These are phyloP conservation scores for Leptosomus discolor DNA, from an alignment of 2,113 vertebrate genomes.

Conservation along the genomic window DNA sequence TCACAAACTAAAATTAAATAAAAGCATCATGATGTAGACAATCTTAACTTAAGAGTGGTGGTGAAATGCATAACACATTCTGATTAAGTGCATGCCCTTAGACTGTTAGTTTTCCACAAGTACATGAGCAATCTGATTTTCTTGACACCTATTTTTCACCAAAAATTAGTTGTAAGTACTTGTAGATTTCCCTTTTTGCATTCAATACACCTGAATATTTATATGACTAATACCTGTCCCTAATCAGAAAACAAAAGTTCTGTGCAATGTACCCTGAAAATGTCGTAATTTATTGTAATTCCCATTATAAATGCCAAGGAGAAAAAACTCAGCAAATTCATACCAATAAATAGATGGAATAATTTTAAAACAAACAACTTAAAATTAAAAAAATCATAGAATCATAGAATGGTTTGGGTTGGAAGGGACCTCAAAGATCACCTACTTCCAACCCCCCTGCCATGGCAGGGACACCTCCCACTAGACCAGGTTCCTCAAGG, in stretches of 20 bases:
- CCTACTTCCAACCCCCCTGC: too few relatives aligned
- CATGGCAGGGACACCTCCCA: too few relatives aligned
- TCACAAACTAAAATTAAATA: background rate
- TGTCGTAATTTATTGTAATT: background rate
- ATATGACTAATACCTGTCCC: background rate
- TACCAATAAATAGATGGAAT: background rate
- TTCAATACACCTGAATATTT: background rate
- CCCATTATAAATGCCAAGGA: background rate
- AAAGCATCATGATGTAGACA: background rate
- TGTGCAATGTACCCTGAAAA: background rate
- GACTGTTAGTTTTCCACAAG: background rate
- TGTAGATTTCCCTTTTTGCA: background rate
- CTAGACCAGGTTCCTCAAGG: too few relatives aligned
- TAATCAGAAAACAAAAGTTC: background rate
- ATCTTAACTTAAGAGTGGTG: background rate
- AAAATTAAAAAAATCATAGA: too few relatives aligned
- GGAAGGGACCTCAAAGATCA: too few relatives aligned
- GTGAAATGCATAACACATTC: background rate
- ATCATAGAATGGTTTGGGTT: too few relatives aligned
- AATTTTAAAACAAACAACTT: background rate
- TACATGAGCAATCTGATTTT: background rate
- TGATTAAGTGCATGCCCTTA: background rate
- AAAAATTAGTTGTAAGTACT: background rate
- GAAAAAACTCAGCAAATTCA: background rate
- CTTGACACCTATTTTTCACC: background rate